phyloP scores from a whole-genome alignment of 2,113 vertebrate species.

The Rutilus rutilus region DNA sequence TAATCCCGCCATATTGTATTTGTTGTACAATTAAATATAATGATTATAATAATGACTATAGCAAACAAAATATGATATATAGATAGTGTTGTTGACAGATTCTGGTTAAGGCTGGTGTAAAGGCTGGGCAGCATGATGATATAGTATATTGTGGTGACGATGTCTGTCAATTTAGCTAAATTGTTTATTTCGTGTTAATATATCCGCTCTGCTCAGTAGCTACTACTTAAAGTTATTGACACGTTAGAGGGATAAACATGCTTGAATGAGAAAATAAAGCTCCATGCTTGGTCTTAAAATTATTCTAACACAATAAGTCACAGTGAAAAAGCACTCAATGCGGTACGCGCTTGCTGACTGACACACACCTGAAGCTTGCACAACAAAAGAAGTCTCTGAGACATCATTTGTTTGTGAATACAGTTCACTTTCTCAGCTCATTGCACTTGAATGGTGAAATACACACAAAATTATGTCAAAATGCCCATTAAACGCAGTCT shows the following conservation, averaged over 20 bases:
- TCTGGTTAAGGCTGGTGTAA: not conserved
- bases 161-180: not conserved
- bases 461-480: too few species aligned
- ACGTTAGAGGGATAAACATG: not conserved
- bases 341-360: too few species aligned
- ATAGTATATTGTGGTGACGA: not conserved
- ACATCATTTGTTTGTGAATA: not conserved
- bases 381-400: too few species aligned
- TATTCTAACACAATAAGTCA: not conserved
- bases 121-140: not conserved
- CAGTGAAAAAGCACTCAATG: not conserved
- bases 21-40: not conserved
- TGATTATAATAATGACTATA: not conserved
- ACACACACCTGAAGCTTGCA: not conserved
- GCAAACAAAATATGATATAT: not conserved
- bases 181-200: not conserved
- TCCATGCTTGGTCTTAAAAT: not conserved
- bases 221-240: not conserved
- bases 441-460: not conserved
- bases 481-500: too few species aligned
- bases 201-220: not conserved
- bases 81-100: not conserved
- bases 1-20: not conserved
- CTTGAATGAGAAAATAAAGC: not conserved
- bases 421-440: too few species aligned